Base-by-base conservation (phyloP, 2,888 invertebrate genomes). In the Phortica magna region DNA sequence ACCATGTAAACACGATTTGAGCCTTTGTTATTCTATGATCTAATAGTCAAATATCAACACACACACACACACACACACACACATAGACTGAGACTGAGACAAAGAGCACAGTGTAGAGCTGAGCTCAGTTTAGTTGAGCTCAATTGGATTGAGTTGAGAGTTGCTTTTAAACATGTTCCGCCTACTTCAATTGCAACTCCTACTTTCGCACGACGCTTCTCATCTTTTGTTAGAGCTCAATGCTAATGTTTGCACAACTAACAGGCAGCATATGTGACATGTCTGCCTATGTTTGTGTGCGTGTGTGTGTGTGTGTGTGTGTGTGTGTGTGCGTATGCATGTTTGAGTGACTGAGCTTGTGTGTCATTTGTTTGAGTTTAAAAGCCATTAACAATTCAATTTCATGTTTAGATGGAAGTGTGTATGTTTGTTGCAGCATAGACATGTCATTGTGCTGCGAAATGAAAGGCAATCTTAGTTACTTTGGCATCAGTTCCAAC, bases 21-120 rank as follows among this genome's bases (percentile, higher is more conserved):
- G 77, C 67, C 76, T 75, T 81, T 80, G 74, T 75, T 53, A 53
- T 57, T 41, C 43, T 65, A 73, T 83, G 82, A 83, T 83, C 81
- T 79, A 76, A 81, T 77, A 78, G 76, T 67, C 73, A 81, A 77
- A 70, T 70, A 70, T 70, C 70, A 71, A 71, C 70, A 71, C 19
- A 71, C 31, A 31, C 31, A 31, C 31, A 31, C 31, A 31, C 31
- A 31, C 31, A 31, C 31, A 31, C 31, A 31, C 5, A 31, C 31
- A 31, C 22, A 2, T 31, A 64, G 14, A 64, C n/a, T 14, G 10
- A 67, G 67, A 41, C 22, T 7, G 64, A 64, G 14, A 64, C n/a
- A 39, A 22, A 67, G 67, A 41, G 41, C 42, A 42, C 6, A 14
- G 42, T 1, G n/a, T 19, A 1, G 61, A 22, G 19, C 12, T 41